Evolutionary conservation across 2,113 vertebrate species (phyloP), one percentile per base, ranked within the genome.

Genomic region (Burhinus bistriatus): DNA sequence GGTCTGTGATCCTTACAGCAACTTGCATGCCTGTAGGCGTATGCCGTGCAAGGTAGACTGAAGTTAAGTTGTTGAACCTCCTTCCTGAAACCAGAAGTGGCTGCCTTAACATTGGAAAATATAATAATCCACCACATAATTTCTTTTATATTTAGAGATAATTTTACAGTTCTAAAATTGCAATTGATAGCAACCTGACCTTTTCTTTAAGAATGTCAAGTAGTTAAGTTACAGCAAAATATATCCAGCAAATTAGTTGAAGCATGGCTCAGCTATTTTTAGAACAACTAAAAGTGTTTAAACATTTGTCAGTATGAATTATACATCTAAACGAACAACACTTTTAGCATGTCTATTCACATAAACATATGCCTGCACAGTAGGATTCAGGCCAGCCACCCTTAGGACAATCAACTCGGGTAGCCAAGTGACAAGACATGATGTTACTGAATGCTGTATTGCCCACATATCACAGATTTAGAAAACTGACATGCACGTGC

Each of bases 21-120:
- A 99, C 99, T 96, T 99, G 98, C 59, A 97, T 98, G 82, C 99
- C 99, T 12, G 99, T 99, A 21, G 99, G 99, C 30, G 97, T 98
- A 91, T 99, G 99, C 30, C 98, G 98, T 8, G 99, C 99, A 97
- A 99, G 98, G 97, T 98, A 98, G 92, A 99, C 98, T 92, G 98
- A 99, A 97, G 99, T 99, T 98, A 99, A 97, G 96, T 99, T 99
- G 94, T 99, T 99, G 96, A 99, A 99, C 91, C 99, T 99, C 94
- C 98, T 98, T 86, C 99, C 99, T 99, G 94, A 86, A 97, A 97
- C 44, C 79, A 97, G 34, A 97, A 71, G 62, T 70, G 12, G 57
- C 47, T 83, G 12, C 47, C 44, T 96, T 95, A 97, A 59, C 34
- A n/a, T 5, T 76, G 58, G 32, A 78, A 82, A 88, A 38, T 45